A percentile compares a stretch with the other conserved stretches of the same genome.
Evolutionary conservation across 1,140 invertebrate genomes (phyloP).

Genomic region (Augochlora pura): DNA sequence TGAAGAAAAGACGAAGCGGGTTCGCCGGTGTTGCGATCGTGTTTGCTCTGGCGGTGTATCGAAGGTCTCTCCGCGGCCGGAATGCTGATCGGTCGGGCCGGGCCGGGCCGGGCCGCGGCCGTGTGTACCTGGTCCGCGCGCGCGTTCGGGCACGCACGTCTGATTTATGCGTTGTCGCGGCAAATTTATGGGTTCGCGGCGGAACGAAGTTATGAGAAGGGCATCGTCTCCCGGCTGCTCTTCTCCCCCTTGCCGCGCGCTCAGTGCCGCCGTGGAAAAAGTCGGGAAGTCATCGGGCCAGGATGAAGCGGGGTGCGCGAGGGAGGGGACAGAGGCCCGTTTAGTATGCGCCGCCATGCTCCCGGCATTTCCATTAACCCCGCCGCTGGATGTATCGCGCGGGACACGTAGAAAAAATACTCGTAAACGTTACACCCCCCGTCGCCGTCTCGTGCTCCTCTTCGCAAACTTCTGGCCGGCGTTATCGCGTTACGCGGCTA

Average conservation of each 20-base stretch:
- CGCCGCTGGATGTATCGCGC: constrained; percentile 24
- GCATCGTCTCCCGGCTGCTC: constrained; percentile 5
- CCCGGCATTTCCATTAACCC: constrained; percentile 44
- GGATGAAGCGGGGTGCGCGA: too few relatives aligned
- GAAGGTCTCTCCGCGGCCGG: constrained; percentile 44
- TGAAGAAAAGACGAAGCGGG: neutral
- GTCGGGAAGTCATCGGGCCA: constrained; percentile 45
- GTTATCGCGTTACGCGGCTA: constrained; percentile 19
- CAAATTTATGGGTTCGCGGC: constrained; percentile 59
- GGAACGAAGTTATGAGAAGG: constrained; percentile 41
- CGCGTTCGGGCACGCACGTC: constrained; percentile 52
- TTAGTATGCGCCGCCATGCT: constrained; percentile 50
- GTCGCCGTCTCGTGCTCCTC: neutral
- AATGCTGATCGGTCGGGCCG: constrained; percentile 56
- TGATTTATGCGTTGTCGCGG: constrained; percentile 63
- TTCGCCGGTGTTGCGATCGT: constrained; percentile 39
- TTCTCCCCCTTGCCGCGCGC: neutral
- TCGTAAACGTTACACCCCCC: neutral
- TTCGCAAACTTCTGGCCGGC: neutral
- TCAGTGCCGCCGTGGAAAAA: constrained; percentile 33
- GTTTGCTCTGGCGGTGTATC: constrained; percentile 47
- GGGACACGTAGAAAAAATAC: constrained; percentile 25
- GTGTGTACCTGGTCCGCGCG: constrained; percentile 17
- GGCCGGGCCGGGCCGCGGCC: neutral
- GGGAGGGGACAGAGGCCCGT: constrained; percentile 5